Evolutionary conservation across 2,888 invertebrate species (phyloP).

Genomic region (Amaurobius ferox): DNA sequence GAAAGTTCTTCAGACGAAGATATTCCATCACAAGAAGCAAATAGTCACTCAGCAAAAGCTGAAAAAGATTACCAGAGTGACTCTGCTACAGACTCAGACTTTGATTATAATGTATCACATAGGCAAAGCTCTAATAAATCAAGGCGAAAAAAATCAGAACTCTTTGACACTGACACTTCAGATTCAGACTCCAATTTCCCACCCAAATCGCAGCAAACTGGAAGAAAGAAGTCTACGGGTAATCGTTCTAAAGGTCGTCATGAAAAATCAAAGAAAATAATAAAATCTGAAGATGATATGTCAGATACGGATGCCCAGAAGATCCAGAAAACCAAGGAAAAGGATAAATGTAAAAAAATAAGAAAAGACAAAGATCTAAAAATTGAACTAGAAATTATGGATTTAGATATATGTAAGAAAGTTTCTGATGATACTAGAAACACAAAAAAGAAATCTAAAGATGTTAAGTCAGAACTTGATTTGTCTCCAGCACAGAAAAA

Average conservation of each 20-base stretch:
- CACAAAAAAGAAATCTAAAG: conserved; percentile 59
- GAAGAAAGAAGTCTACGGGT: conserved; percentile 50
- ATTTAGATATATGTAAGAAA: conserved; percentile 29
- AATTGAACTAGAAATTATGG: conserved; percentile 49
- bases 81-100: conserved; percentile 72
- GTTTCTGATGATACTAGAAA: conserved; percentile 32
- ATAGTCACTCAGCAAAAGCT: conserved; percentile 46
- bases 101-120: conserved; percentile 60
- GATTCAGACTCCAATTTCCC: conserved; percentile 55
- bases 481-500: conserved; percentile 36
- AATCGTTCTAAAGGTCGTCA: conserved; percentile 28
- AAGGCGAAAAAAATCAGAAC: conserved; percentile 52
- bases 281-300: conserved; percentile 72
- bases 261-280: conserved; percentile 68
- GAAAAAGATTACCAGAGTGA: conserved; percentile 65
- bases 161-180: conserved; percentile 59
- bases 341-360: conserved; percentile 71
- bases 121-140: conserved; percentile 44
- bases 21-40: conserved; percentile 28
- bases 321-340: conserved; percentile 69
- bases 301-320: conserved; percentile 72
- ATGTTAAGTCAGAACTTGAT: conserved; percentile 43
- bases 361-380: conserved; percentile 63
- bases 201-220: conserved; percentile 20
- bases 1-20: conserved; percentile 74